These are phyloP conservation scores for Cephus rjabovi DNA, from an alignment of 2,888 invertebrate species.

Conservation along the genomic window DNA sequence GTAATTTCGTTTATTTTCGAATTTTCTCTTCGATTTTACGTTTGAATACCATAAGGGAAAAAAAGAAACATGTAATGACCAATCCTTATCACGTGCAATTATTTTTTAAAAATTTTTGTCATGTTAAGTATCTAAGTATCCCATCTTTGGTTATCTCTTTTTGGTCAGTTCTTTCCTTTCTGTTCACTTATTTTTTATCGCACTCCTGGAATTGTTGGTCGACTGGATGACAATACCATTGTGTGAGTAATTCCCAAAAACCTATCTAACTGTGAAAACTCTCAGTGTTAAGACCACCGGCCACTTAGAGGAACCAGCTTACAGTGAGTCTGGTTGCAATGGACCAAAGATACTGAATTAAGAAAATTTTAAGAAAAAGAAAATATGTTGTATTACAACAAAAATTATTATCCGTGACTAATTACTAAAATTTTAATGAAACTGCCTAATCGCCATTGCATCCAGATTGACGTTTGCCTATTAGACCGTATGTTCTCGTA, in stretches of 20 bases:
- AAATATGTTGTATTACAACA: too few relatives aligned
- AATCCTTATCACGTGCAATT: conserved; percentile 16
- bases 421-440: too few relatives aligned
- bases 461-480: too few relatives aligned
- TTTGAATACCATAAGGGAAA: not conserved
- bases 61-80: too few relatives aligned
- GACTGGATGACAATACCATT: conserved; percentile 62
- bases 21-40: conserved; percentile 16
- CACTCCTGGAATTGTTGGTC: conserved; percentile 66
- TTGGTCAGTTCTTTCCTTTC: conserved; percentile 32
- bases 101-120: conserved; percentile 8
- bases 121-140: too few relatives aligned
- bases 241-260: conserved; percentile 62
- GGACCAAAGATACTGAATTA: not conserved
- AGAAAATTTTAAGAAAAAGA: too few relatives aligned
- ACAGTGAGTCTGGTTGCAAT: conserved; percentile 6
- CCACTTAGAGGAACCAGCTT: not conserved
- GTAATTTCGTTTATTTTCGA: conserved; percentile 43
- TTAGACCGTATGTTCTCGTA: too few relatives aligned
- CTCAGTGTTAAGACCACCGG: not conserved
- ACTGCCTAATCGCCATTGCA: too few relatives aligned
- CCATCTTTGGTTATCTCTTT: not conserved
- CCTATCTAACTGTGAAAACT: conserved; percentile 20
- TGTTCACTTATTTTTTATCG: conserved; percentile 55
- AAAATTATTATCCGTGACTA: too few relatives aligned